Evolutionary conservation across 2,797 vertebrate species (phyloP).

Genomic region (Enteromius radiatus): DNA sequence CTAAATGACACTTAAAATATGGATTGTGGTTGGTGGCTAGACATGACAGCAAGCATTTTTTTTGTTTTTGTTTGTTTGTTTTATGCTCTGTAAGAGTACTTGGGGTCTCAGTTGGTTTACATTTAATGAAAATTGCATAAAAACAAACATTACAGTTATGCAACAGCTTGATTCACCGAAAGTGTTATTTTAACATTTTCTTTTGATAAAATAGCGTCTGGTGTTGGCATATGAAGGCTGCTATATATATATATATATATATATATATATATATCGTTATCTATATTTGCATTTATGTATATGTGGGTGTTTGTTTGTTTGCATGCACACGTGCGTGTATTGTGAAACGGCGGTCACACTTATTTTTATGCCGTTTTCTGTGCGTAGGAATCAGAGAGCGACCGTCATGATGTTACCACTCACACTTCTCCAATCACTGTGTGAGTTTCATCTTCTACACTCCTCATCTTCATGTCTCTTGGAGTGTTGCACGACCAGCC

Average conservation of each 20-base stretch:
- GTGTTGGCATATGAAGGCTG: slow-evolving; percentile 1
- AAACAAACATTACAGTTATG: not conserved
- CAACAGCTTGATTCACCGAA: slow-evolving; percentile 13
- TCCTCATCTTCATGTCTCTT: slow-evolving; percentile 29
- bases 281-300: not conserved
- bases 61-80: not conserved
- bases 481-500: slow-evolving; percentile 25
- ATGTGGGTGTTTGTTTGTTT: slow-evolving; percentile 18
- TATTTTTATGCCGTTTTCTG: not conserved
- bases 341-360: slow-evolving; percentile 1
- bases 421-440: slow-evolving; percentile 16
- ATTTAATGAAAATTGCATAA: not conserved
- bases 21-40: not conserved
- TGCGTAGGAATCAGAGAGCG: slow-evolving; percentile 3
- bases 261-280: not conserved
- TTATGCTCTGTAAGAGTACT: not conserved
- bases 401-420: slow-evolving; percentile 11
- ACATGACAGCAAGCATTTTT: not conserved
- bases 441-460: slow-evolving; percentile 19
- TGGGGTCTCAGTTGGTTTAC: not conserved
- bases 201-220: not conserved
- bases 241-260: not conserved
- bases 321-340: slow-evolving; percentile 7
- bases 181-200: not conserved
- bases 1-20: not conserved